These are phyloP conservation scores for Podabrus alpinus DNA, from an alignment of 2,888 invertebrate genomes.

Conservation along the genomic window DNA sequence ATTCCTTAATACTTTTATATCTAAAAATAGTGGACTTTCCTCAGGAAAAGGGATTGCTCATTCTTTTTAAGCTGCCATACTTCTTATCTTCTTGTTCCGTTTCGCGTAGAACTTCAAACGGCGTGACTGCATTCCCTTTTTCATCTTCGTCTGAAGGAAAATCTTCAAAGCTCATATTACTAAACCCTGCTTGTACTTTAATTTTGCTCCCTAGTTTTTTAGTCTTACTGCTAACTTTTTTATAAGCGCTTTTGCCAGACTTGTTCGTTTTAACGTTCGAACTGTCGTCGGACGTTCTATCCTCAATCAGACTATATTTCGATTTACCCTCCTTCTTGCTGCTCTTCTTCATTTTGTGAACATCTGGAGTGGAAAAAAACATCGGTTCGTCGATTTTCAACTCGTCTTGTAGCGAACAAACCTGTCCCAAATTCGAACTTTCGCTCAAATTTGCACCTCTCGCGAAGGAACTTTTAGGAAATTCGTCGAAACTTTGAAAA, in stretches of 20 bases:
- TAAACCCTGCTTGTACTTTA: conserved; percentile 63
- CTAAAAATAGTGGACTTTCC: conserved; percentile 37
- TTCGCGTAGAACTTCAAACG: conserved; percentile 67
- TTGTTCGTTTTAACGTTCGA: conserved; percentile 39
- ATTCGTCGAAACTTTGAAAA: conserved; percentile 13
- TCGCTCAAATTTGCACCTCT: neutral
- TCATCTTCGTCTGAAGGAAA: conserved; percentile 69
- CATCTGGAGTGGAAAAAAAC: neutral
- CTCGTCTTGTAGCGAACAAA: neutral
- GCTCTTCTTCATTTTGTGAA: conserved; percentile 39
- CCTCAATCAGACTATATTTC: conserved; percentile 60
- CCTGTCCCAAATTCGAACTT: neutral
- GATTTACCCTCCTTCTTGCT: conserved; percentile 56
- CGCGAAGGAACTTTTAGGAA: conserved; percentile 22
- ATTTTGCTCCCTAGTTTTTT: conserved; percentile 44
- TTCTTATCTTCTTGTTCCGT: conserved; percentile 60
- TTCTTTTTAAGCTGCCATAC: conserved; percentile 53
- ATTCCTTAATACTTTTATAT: conserved; percentile 31
- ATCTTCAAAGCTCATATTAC: conserved; percentile 77
- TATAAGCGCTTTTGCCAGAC: conserved; percentile 45
- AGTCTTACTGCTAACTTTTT: conserved; percentile 44
- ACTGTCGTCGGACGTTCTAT: conserved; percentile 53
- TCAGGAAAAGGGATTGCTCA: conserved; percentile 61
- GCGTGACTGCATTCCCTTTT: conserved; percentile 57
- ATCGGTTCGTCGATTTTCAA: neutral